Percentiles rank a stretch among this genome's conserved stretches.
Conservation (phyloP, 2,797 vertebrate genomes). For the Channallabes apus region DNA sequence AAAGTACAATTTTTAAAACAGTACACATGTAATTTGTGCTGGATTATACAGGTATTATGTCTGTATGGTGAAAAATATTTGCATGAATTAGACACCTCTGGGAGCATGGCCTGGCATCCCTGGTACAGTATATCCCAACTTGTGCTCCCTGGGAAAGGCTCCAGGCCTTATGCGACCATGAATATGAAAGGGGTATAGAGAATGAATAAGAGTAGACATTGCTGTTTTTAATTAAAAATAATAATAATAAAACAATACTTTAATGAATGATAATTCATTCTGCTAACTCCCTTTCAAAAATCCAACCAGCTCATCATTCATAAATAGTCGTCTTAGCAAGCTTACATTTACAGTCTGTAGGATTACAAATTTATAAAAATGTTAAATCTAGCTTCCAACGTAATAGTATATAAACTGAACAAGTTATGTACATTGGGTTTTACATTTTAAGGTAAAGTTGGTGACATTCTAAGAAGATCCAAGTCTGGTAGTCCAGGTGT, state of each 20-base stretch:
- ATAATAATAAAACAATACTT: not conserved
- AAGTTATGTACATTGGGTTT: no score
- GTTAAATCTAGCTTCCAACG: no score
- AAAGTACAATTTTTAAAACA: not conserved
- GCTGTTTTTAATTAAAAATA: not conserved
- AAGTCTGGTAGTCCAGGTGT: no score
- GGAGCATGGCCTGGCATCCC: no score
- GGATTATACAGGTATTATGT: not conserved
- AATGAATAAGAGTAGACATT: not conserved
- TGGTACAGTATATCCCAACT: no score
- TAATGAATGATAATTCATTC: not conserved
- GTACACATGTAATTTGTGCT: conserved; percentile 10
- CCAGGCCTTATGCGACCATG: no score
- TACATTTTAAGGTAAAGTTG: no score
- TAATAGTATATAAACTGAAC: no score
- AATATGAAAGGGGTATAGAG: no score
- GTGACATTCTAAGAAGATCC: no score
- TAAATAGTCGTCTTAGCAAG: not conserved
- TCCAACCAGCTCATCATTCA: not conserved
- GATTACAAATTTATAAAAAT: no score
- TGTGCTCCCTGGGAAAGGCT: no score
- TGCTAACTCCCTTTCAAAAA: not conserved
- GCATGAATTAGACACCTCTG: not conserved
- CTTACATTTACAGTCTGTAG: not conserved
- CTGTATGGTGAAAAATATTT: not conserved